Base-by-base conservation (phyloP, 2,888 invertebrate species). In the Cosmorhoe ocellata region DNA sequence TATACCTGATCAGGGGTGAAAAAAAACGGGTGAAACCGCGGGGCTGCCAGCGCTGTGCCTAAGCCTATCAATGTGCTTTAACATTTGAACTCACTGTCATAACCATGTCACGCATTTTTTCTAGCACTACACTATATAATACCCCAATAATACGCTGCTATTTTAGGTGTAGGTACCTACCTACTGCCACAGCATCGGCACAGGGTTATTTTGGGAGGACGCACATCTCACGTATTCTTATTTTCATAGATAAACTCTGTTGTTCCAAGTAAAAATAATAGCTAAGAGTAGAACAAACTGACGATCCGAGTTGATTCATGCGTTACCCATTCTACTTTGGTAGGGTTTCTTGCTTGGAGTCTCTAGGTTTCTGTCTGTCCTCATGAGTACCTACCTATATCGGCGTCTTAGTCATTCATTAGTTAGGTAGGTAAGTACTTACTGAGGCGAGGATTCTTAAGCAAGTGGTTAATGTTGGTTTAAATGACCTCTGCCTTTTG, bases 181-280 rank as follows among this genome's bases (percentile, higher is more conserved):
- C 4, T 18, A 18, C 61, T 71, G 75, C 70, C 71, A 66, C 69
- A 69, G 70, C 71, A 72, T 71, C 70, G 69, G 70, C 71, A 72
- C 70, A 62, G 64, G 64, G 76, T 70, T 89, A 88, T 88, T 88
- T 87, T 64, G 64, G 79, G 83, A 79, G 60, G 76, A 66, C 71
- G 75, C 71, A 73, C 76, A 72, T 76, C 72, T 76, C 72, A 79
- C 79, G 76, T 79, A 79, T 70, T 79, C 68, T 78, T 73, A 69
- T 75, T 78, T 76, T 74, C 73, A 63, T 67, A 71, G 71, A 70
- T 73, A 69, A 68, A 66, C 69, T 66, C 61, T 63, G 69, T 64
- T 58, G 60, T 59, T 58, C 53, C 53, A 33, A 40, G 24, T 3
- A 18, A 3, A 18, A 18, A 4, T 18, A 18, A n/a, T n/a, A n/a